Evolutionary conservation across 2,888 invertebrate species (phyloP).

Genomic region (Lacanobia oleracea): DNA sequence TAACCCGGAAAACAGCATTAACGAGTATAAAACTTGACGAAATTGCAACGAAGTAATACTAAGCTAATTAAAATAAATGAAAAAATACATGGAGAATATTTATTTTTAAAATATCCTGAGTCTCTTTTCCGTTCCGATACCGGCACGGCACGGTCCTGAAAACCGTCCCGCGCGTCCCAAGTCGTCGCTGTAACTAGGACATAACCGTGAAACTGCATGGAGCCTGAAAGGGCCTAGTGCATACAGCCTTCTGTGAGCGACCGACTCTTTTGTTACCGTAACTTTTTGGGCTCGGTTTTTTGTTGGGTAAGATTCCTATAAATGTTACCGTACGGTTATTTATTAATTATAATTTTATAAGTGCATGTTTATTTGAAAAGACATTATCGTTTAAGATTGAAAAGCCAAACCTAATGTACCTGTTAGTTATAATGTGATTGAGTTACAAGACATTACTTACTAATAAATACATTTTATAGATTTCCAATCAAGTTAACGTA

Average conservation of each 20-base stretch:
- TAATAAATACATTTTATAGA: neutral
- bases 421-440: neutral
- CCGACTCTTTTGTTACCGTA: neutral
- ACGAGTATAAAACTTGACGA: neutral
- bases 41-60: neutral
- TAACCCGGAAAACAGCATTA: neutral
- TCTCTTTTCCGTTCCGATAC: neutral
- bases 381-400: neutral
- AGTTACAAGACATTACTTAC: neutral
- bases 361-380: neutral
- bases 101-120: neutral
- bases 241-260: constrained; percentile 5
- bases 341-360: neutral
- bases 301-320: neutral
- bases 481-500: neutral
- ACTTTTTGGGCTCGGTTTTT: neutral
- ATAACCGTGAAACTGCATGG: constrained; percentile 32
- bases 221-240: constrained; percentile 25
- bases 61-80: neutral
- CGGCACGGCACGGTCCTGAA: constrained; percentile 8
- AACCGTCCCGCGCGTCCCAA: constrained; percentile 31
- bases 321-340: neutral
- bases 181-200: constrained; percentile 46
- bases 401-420: neutral
- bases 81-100: neutral